Evolutionary conservation across 1,140 invertebrate genomes (phyloP).

Genomic region (Oncopodura yosiiana): DNA sequence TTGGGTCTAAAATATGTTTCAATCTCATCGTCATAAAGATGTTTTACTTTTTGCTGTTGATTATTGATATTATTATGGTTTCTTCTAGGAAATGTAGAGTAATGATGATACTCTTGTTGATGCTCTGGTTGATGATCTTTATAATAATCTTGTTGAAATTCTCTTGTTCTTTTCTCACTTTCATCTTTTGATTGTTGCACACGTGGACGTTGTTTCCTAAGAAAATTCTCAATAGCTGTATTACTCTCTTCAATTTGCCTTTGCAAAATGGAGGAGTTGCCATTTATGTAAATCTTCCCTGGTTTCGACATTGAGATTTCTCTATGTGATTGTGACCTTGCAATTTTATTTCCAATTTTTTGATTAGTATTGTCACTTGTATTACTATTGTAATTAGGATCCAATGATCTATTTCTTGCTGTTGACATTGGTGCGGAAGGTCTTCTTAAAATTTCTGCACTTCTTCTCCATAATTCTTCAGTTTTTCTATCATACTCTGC

Average conservation of each 20-base stretch:
- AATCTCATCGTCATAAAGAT: slow-evolving; percentile 1
- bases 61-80: not conserved
- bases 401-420: not conserved
- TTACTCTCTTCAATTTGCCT: slow-evolving; percentile 10
- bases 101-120: not conserved
- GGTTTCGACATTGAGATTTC: too few relatives aligned
- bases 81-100: not conserved
- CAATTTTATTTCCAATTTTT: not conserved
- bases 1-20: too few relatives aligned
- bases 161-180: not conserved
- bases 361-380: slow-evolving; percentile 1
- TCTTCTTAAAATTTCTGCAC: slow-evolving; percentile 1
- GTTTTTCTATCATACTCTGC: slow-evolving; percentile 6
- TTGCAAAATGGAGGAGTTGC: slow-evolving; percentile 10
- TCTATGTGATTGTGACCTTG: slow-evolving; percentile 1
- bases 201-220: slow-evolving; percentile 9
- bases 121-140: not conserved
- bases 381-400: slow-evolving; percentile 3
- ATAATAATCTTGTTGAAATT: not conserved
- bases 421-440: not conserved
- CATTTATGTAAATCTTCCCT: too few relatives aligned
- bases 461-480: slow-evolving; percentile 5
- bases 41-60: not conserved
- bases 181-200: too few relatives aligned
- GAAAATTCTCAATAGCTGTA: slow-evolving; percentile 9